Evolutionary conservation across 2,888 invertebrate genomes (phyloP).

Genomic region (Leptinotarsa rubiginosa): DNA sequence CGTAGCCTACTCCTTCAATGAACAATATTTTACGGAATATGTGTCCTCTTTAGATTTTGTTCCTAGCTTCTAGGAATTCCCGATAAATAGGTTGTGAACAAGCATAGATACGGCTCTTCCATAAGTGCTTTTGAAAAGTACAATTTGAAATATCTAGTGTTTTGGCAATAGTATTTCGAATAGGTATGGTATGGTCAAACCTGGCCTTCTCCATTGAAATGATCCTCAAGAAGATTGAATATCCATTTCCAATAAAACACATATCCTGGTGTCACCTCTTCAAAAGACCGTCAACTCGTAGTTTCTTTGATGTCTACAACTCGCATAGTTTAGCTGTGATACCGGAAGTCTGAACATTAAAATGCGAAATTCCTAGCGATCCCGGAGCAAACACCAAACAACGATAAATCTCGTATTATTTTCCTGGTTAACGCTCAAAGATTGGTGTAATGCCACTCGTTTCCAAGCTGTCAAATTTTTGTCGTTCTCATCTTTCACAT

Average conservation of each 20-base stretch:
- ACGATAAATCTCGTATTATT: not conserved
- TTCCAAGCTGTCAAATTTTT: not conserved
- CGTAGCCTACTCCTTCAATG: too few relatives aligned
- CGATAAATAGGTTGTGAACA: too few relatives aligned
- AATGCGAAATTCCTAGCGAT: conserved; percentile 27
- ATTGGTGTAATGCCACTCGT: not conserved
- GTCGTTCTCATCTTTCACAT: not conserved
- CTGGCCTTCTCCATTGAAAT: too few relatives aligned
- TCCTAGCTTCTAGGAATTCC: too few relatives aligned
- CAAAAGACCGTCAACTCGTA: conserved; percentile 29
- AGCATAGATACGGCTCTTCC: too few relatives aligned
- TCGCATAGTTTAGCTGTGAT: conserved; percentile 38
- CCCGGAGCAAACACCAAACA: conserved; percentile 7
- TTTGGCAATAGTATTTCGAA: too few relatives aligned
- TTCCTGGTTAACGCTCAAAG: not conserved
- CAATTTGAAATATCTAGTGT: too few relatives aligned
- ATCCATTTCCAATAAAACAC: not conserved
- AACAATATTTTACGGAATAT: too few relatives aligned
- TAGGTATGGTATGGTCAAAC: too few relatives aligned
- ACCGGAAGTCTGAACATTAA: conserved; percentile 10
- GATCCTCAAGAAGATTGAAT: not conserved
- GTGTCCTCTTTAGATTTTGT: too few relatives aligned
- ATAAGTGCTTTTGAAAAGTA: too few relatives aligned
- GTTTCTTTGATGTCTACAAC: conserved; percentile 35
- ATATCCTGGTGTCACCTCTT: not conserved